These are phyloP conservation scores for Chelon auratus DNA, from an alignment of 2,797 vertebrate species.

Conservation along the genomic window DNA sequence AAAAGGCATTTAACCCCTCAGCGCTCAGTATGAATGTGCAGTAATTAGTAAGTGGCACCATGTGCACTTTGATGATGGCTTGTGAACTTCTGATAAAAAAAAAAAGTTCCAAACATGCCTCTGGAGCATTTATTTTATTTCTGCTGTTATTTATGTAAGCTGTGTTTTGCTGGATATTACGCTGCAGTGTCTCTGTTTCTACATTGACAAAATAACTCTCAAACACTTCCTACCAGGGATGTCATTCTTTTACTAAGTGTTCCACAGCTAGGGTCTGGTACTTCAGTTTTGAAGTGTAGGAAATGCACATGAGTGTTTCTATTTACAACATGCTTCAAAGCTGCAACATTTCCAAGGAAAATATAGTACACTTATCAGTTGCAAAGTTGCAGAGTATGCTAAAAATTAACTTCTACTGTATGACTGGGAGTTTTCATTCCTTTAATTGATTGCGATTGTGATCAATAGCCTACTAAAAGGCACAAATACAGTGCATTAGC, in stretches of 20 bases:
- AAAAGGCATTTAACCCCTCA: conserved; percentile 31
- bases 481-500: conserved; percentile 26
- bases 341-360: conserved; percentile 20
- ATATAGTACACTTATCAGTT: conserved; percentile 43
- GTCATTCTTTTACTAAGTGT: background rate
- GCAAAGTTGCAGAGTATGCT: conserved; percentile 62
- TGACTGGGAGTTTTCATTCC: conserved; percentile 23
- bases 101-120: background rate
- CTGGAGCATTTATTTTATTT: background rate
- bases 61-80: conserved; percentile 31
- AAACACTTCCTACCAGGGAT: background rate
- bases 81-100: conserved; percentile 2
- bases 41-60: conserved; percentile 34
- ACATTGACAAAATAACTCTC: conserved; percentile 10
- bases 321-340: conserved; percentile 14
- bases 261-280: background rate
- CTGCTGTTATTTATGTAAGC: background rate
- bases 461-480: conserved; percentile 62
- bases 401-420: conserved; percentile 36
- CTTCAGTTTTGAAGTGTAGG: conserved; percentile 22
- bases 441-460: conserved; percentile 64
- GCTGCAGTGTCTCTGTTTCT: background rate
- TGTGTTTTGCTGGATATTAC: background rate
- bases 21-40: conserved; percentile 19
- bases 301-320: conserved; percentile 13